Percentiles rank a stretch among this genome's conserved stretches.
Conservation (phyloP, 2,113 vertebrate species). For the Calidris pygmaea region DNA sequence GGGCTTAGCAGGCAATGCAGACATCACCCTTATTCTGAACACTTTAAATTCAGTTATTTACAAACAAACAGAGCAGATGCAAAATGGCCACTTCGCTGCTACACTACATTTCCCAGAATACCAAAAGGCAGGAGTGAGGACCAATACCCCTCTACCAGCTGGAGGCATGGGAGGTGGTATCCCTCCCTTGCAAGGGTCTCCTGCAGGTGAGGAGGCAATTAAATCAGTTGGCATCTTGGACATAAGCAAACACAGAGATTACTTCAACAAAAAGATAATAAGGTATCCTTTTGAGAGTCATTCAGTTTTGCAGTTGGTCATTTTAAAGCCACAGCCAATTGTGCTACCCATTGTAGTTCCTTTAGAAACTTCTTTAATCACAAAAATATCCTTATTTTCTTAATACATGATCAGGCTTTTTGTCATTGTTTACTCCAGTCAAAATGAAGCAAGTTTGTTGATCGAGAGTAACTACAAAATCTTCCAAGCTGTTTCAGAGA, state of each 20-base stretch:
- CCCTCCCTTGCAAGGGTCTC: neutral
- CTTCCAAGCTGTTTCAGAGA: neutral
- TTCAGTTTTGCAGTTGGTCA: neutral
- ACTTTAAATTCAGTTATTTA: constrained; percentile 9
- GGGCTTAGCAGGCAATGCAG: neutral
- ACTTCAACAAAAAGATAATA: neutral
- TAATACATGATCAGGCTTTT: neutral
- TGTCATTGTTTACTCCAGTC: neutral
- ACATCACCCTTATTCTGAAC: neutral
- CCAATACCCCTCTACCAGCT: neutral
- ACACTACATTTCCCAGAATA: neutral
- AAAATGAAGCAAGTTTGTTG: neutral
- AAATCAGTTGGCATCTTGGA: neutral
- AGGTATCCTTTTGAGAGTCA: neutral
- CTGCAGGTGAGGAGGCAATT: neutral
- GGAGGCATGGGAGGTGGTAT: neutral
- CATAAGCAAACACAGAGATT: neutral
- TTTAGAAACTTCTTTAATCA: neutral
- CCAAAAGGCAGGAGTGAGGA: neutral
- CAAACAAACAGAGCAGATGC: neutral
- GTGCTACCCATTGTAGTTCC: neutral
- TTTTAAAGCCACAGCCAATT: neutral
- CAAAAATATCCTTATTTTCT: neutral
- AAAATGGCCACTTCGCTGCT: neutral
- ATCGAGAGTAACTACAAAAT: neutral